Evolutionary conservation across 2,888 invertebrate species (phyloP).

Genomic region (Limenitis arthemis): DNA sequence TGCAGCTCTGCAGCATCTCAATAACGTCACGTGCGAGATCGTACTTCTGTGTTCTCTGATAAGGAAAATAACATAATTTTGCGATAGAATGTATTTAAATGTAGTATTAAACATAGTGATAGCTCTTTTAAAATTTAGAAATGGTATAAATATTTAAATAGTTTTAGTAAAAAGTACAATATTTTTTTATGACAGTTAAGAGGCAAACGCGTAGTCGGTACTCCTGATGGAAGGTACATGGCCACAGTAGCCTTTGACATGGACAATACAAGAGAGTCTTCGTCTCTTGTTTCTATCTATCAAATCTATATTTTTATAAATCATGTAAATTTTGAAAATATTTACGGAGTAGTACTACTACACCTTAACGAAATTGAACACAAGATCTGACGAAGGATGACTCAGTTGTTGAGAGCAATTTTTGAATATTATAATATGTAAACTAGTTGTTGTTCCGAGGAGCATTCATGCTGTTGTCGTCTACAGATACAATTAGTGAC

Average conservation of each 20-base stretch:
- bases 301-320: not conserved
- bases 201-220: no score
- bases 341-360: conserved; percentile 1
- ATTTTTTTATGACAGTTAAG: no score
- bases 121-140: no score
- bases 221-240: no score
- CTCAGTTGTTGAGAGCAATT: conserved; percentile 63
- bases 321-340: not conserved
- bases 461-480: conserved; percentile 37
- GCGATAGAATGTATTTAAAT: not conserved
- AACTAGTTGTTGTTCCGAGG: conserved; percentile 54
- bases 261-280: no score
- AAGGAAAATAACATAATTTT: not conserved
- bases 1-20: conserved; percentile 28
- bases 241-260: no score
- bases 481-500: conserved; percentile 56
- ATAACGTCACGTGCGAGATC: conserved; percentile 14
- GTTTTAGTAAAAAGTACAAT: no score
- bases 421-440: conserved; percentile 68
- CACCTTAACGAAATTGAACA: conserved; percentile 51
- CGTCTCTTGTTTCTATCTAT: no score
- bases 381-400: conserved; percentile 57
- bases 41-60: conserved; percentile 4
- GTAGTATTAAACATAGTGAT: no score
- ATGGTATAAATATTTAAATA: no score